Evolutionary conservation across 2,888 invertebrate species (phyloP).

Genomic region (Dendrolimus pini): DNA sequence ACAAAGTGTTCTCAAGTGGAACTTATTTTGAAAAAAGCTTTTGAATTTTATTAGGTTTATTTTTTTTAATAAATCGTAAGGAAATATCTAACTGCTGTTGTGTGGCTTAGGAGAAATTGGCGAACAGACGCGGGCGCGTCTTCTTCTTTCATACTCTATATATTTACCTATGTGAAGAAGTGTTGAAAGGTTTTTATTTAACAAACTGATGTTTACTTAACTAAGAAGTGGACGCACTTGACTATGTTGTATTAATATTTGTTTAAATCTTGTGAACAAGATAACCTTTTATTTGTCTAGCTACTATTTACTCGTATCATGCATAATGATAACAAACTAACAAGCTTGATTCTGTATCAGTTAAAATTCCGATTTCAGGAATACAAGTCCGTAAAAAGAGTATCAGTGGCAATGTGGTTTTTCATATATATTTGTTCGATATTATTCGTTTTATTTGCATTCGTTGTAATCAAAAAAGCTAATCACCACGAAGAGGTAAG

Average conservation of each 20-base stretch:
- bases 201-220: background rate
- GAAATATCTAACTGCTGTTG: too few species aligned
- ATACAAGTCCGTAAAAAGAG: background rate
- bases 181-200: background rate
- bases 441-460: constrained; percentile 37
- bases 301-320: constrained; percentile 7
- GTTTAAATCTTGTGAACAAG: constrained; percentile 28
- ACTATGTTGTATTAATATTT: constrained; percentile 4
- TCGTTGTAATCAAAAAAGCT: constrained; percentile 39
- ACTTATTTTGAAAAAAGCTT: too few species aligned
- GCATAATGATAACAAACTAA: constrained; percentile 2
- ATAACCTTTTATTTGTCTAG: constrained; percentile 26
- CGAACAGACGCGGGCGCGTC: too few species aligned
- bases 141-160: too few species aligned
- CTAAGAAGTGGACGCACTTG: constrained; percentile 1
- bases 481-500: constrained; percentile 11
- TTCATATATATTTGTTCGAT: constrained; percentile 44
- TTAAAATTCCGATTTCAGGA: background rate
- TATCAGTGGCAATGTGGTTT: constrained; percentile 32
- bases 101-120: too few species aligned
- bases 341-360: too few species aligned
- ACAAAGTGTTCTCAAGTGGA: too few species aligned
- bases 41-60: too few species aligned
- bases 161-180: too few species aligned
- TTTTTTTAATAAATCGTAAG: too few species aligned